These are phyloP conservation scores for Hololepta plana DNA, from an alignment of 2,888 invertebrate species.

Conservation along the genomic window DNA sequence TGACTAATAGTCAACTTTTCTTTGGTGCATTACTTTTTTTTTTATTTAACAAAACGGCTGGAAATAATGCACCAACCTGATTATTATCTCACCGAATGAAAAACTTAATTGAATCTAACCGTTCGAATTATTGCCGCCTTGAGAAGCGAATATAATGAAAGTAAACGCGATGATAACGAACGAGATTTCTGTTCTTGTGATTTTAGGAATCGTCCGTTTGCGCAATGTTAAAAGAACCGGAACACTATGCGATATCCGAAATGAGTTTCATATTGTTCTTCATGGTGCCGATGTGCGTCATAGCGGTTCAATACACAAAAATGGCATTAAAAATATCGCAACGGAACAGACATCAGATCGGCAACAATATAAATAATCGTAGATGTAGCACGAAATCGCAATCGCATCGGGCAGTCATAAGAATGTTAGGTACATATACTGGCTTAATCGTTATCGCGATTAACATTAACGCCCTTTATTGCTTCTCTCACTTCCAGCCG, in stretches of 20 bases:
- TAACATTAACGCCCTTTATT: neutral
- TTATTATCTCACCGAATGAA: too few relatives aligned
- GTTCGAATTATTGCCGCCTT: too few relatives aligned
- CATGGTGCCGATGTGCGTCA: conserved; percentile 49
- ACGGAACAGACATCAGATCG: conserved; percentile 27
- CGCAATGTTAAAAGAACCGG: conserved; percentile 43
- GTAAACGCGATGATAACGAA: too few relatives aligned
- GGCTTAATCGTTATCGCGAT: neutral
- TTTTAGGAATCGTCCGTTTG: conserved; percentile 63
- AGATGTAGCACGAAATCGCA: conserved; percentile 49
- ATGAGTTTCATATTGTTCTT: conserved; percentile 70
- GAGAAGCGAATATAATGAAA: too few relatives aligned
- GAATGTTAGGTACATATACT: conserved; percentile 56
- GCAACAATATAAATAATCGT: conserved; percentile 29
- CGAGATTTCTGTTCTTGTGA: conserved; percentile 9
- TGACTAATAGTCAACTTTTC: too few relatives aligned
- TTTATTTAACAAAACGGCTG: too few relatives aligned
- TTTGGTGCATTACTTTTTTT: too few relatives aligned
- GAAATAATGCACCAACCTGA: too few relatives aligned
- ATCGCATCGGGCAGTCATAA: conserved; percentile 53
- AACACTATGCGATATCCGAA: conserved; percentile 55
- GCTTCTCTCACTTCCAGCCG: conserved; percentile 42
- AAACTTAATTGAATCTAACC: too few relatives aligned
- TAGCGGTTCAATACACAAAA: conserved; percentile 58
- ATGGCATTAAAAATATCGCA: conserved; percentile 55